phyloP scores from a whole-genome alignment of 2,797 vertebrate species.

The Oryzias dopingdopingensis region DNA sequence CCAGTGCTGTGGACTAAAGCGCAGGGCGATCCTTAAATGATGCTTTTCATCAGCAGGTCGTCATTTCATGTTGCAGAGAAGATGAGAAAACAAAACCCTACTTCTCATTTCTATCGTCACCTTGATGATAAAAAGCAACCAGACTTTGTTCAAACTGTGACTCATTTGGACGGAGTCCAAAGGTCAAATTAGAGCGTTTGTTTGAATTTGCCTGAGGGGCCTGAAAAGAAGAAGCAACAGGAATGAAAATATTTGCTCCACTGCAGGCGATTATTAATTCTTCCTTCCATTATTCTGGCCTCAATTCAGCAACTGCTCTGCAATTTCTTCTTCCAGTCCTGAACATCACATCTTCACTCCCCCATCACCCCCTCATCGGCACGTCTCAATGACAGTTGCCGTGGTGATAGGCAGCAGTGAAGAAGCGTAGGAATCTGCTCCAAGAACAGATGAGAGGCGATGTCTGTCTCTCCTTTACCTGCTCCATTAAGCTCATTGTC shows the following conservation, averaged over 20 bases:
- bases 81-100: too few species aligned
- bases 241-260: slow-evolving; percentile 23
- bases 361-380: slow-evolving; percentile 53
- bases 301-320: slow-evolving; percentile 20
- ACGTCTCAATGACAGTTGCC: slow-evolving; percentile 66
- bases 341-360: slow-evolving; percentile 62
- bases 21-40: background rate
- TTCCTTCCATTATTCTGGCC: slow-evolving; percentile 29
- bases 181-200: background rate
- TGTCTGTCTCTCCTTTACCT: slow-evolving; percentile 14
- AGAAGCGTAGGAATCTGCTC: slow-evolving; percentile 49
- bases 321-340: slow-evolving; percentile 54
- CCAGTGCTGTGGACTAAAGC: slow-evolving; percentile 21
- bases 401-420: slow-evolving; percentile 58
- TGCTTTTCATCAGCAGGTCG: too few species aligned
- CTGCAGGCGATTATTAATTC: slow-evolving; percentile 25
- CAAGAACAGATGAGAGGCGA: slow-evolving; percentile 27
- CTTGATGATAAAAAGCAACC: background rate
- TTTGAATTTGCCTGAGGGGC: background rate
- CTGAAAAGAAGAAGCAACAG: slow-evolving; percentile 22
- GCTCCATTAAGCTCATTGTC: slow-evolving; percentile 15
- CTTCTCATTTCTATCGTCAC: too few species aligned
- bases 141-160: slow-evolving; percentile 2
- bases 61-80: too few species aligned
- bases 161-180: background rate